phyloP scores from a whole-genome alignment of 2,113 vertebrate genomes.

The Actenoides lindsayi region DNA sequence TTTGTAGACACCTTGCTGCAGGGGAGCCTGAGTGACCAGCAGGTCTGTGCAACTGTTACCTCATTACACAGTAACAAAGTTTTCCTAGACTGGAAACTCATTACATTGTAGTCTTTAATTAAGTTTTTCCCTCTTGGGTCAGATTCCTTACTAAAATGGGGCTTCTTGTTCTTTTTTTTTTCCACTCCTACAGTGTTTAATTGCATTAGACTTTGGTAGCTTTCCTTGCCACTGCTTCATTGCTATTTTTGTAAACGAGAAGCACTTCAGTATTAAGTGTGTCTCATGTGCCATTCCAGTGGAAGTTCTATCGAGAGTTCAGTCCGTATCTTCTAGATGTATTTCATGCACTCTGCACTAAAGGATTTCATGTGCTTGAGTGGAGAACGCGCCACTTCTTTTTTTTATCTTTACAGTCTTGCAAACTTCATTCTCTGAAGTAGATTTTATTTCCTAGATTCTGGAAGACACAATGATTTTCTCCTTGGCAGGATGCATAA shows the following conservation, averaged over 20 bases:
- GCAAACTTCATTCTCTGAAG: slow-evolving; percentile 50
- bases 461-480: slow-evolving; percentile 98
- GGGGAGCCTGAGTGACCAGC: slow-evolving; percentile 87
- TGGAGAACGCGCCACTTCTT: slow-evolving; percentile 9
- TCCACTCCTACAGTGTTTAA: background rate
- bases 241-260: slow-evolving; percentile 5
- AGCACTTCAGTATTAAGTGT: background rate
- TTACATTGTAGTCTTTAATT: background rate
- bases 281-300: background rate
- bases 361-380: slow-evolving; percentile 23
- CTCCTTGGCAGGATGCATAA: slow-evolving; percentile 88
- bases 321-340: background rate
- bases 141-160: background rate
- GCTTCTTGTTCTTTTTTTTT: background rate
- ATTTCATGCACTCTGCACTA: slow-evolving; percentile 15
- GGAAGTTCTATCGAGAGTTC: background rate
- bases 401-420: slow-evolving; percentile 5
- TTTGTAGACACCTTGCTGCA: slow-evolving; percentile 90
- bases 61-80: background rate
- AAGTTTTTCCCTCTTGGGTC: background rate
- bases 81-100: background rate
- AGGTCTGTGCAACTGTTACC: slow-evolving; percentile 76
- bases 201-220: background rate
- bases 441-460: slow-evolving; percentile 80
- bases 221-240: background rate